Evolutionary conservation across 64 coral and sea anemone genomes (phyloP).

Genomic region (Astreopora myriophthalma): DNA sequence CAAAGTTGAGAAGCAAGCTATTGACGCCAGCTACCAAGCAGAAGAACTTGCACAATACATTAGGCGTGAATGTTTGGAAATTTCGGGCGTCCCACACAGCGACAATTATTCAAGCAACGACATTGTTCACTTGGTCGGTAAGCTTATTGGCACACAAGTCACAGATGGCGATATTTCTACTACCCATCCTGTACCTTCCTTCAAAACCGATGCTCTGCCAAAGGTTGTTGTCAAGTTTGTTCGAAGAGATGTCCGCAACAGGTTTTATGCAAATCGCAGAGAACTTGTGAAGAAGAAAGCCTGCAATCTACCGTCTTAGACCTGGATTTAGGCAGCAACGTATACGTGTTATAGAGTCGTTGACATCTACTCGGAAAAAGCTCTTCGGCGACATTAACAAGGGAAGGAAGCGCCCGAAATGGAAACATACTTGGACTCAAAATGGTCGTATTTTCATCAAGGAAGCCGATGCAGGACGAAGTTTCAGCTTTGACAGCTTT

Average conservation of each 20-base stretch:
- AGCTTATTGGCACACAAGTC: not conserved
- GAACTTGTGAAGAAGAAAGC: slow-evolving; percentile 23
- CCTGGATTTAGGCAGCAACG: not conserved
- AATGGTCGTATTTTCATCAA: slow-evolving; percentile 57
- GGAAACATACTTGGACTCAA: slow-evolving; percentile 58
- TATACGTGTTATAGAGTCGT: slow-evolving; percentile 19
- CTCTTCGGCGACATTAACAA: slow-evolving; percentile 59
- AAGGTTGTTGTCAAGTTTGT: slow-evolving; percentile 58
- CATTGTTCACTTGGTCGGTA: not conserved
- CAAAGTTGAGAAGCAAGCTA: not conserved
- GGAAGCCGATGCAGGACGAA: not conserved
- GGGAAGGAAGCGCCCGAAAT: slow-evolving; percentile 2
- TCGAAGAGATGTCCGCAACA: slow-evolving; percentile 9
- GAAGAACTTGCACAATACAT: slow-evolving; percentile 35
- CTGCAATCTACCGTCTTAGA: not conserved
- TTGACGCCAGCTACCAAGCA: not conserved
- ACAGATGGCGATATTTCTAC: slow-evolving; percentile 26
- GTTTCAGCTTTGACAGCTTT: not conserved
- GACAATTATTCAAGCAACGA: not conserved
- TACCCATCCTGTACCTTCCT: slow-evolving; percentile 31
- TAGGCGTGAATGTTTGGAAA: slow-evolving; percentile 25
- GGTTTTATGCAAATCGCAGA: slow-evolving; percentile 37
- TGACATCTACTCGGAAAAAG: slow-evolving; percentile 37
- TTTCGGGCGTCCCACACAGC: not conserved
- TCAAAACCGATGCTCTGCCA: slow-evolving; percentile 6